Evolutionary conservation across 2,888 invertebrate genomes (phyloP).

Genomic region (Cataglyphis rosenhaueri): DNA sequence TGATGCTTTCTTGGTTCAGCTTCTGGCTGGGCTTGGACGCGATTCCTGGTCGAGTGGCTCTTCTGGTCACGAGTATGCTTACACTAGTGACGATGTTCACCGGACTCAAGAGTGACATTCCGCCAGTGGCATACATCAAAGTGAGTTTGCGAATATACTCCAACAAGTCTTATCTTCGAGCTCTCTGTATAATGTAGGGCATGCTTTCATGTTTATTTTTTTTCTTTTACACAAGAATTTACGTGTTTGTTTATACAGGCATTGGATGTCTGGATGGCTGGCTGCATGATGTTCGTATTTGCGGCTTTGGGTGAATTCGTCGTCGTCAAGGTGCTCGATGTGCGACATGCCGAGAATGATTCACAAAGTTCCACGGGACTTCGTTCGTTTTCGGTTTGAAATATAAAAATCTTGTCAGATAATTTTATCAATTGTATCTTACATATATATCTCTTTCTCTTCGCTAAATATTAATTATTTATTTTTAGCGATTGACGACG

Average conservation of each 20-base stretch:
- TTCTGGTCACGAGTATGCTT: conserved; percentile 94
- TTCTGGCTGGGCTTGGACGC: conserved; percentile 95
- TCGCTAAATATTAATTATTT: conserved; percentile 15
- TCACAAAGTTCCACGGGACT: conserved; percentile 72
- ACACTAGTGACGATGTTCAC: conserved; percentile 95
- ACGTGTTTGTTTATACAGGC: conserved; percentile 86
- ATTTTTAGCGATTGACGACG: conserved; percentile 88
- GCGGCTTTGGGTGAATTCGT: conserved; percentile 94
- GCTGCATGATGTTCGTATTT: conserved; percentile 95
- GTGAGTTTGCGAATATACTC: conserved; percentile 85
- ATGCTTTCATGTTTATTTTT: background rate
- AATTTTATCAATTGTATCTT: background rate
- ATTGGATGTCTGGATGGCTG: conserved; percentile 95
- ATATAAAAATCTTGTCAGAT: conserved; percentile 33
- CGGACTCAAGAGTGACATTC: conserved; percentile 92
- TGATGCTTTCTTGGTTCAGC: conserved; percentile 94
- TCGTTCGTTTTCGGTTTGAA: conserved; percentile 70
- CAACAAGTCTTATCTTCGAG: background rate
- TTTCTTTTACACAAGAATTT: conserved; percentile 18
- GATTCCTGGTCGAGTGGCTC: conserved; percentile 92
- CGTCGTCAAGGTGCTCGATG: conserved; percentile 92
- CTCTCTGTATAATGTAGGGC: background rate
- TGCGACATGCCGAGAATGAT: conserved; percentile 87
- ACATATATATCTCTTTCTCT: background rate
- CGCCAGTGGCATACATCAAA: conserved; percentile 95